phyloP scores from a whole-genome alignment of 2,113 vertebrate genomes.

The Megaceryle torquata region DNA sequence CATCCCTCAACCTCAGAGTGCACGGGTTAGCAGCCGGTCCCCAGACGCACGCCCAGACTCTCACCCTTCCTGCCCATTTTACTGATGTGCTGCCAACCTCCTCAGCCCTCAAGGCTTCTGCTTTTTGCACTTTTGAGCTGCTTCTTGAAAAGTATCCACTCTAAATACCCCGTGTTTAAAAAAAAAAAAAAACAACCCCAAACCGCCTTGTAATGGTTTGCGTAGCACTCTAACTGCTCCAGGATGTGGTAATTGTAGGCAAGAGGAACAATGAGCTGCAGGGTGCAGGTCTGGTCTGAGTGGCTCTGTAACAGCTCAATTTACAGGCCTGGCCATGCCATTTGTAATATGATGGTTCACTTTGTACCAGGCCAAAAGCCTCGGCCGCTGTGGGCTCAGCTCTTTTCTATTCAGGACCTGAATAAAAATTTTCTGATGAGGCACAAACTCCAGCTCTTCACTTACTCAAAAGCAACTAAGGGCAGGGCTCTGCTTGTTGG shows the following conservation, averaged over 20 bases:
- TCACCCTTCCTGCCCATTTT: neutral
- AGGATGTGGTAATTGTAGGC: neutral
- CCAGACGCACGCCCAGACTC: neutral
- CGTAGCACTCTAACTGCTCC: neutral
- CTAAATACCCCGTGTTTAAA: neutral
- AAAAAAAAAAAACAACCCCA: neutral
- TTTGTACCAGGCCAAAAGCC: neutral
- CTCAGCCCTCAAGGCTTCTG: neutral
- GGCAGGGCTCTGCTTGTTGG: neutral
- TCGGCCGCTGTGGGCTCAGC: neutral
- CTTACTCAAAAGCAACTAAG: neutral
- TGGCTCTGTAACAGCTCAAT: neutral
- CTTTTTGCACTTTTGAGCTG: neutral
- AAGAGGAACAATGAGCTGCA: conserved; percentile 4
- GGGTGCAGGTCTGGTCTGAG: neutral
- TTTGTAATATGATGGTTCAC: neutral
- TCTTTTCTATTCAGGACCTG: neutral
- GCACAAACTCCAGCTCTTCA: neutral
- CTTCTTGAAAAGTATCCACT: neutral
- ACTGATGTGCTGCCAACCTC: neutral
- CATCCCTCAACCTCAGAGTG: neutral
- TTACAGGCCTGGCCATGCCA: neutral
- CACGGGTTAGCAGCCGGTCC: neutral
- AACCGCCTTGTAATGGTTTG: neutral
- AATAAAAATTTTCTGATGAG: neutral